phyloP scores from a whole-genome alignment of 2,888 invertebrate species.

The Papilio protenor region DNA sequence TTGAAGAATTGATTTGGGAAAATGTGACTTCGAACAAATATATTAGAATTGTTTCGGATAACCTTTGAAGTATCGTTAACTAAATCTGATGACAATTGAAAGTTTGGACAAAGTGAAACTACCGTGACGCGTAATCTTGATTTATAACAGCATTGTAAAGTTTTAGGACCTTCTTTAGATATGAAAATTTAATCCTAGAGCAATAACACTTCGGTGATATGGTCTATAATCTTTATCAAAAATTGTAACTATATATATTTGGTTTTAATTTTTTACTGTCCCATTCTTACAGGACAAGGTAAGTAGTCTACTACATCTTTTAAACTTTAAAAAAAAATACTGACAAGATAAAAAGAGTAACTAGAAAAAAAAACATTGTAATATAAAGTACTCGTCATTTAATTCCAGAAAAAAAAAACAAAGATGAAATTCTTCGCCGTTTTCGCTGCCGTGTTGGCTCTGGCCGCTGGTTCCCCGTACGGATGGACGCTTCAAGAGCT shows the following conservation, averaged over 20 bases:
- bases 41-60: not conserved
- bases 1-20: not conserved
- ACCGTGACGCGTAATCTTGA: conserved; percentile 27
- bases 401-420: conserved; percentile 40
- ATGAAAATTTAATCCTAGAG: conserved; percentile 23
- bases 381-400: not conserved
- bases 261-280: not conserved
- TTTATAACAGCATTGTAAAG: conserved; percentile 29
- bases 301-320: conserved; percentile 28
- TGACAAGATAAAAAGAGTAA: not conserved
- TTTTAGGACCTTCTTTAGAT: conserved; percentile 34
- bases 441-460: conserved; percentile 60
- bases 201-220: conserved; percentile 34
- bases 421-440: conserved; percentile 65
- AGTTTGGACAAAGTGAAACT: conserved; percentile 25
- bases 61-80: not conserved
- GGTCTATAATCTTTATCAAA: conserved; percentile 38
- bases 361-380: not conserved
- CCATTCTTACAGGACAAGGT: conserved; percentile 44
- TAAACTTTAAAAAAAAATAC: not conserved
- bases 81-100: not conserved
- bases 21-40: not conserved
- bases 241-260: conserved; percentile 39
- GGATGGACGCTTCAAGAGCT: conserved; percentile 62
- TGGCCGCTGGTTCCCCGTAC: conserved; percentile 53